Conservation (phyloP, 1,140 invertebrate species). For the Drosophila melanica region DNA sequence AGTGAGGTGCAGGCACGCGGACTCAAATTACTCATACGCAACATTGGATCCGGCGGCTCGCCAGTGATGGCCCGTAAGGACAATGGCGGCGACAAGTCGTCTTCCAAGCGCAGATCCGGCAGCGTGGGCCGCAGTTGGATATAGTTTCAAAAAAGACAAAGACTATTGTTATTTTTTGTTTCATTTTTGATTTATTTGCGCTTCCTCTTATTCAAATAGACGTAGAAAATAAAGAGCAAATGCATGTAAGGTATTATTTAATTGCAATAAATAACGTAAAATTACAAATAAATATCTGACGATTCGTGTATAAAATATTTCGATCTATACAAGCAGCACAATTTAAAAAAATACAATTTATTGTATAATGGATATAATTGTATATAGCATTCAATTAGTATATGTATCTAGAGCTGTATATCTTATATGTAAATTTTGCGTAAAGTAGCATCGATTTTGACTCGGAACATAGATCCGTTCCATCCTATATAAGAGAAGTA, state of each 20-base stretch:
- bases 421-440: slow-evolving; percentile 53
- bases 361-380: slow-evolving; percentile 62
- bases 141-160: slow-evolving; percentile 26
- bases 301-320: slow-evolving; percentile 74
- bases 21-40: slow-evolving; percentile 90
- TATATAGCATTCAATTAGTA: slow-evolving; percentile 30
- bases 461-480: slow-evolving; percentile 40
- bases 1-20: slow-evolving; percentile 88
- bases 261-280: slow-evolving; percentile 82
- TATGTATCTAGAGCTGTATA: slow-evolving; percentile 35
- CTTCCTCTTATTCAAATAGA: slow-evolving; percentile 59
- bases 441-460: slow-evolving; percentile 78
- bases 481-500: slow-evolving; percentile 49
- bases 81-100: slow-evolving; percentile 44
- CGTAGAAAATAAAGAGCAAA: slow-evolving; percentile 67
- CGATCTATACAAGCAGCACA: slow-evolving; percentile 76
- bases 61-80: slow-evolving; percentile 90
- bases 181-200: slow-evolving; percentile 62
- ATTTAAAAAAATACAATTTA: slow-evolving; percentile 73
- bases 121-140: slow-evolving; percentile 83
- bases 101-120: slow-evolving; percentile 72
- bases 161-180: slow-evolving; percentile 16
- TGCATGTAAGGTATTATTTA: slow-evolving; percentile 69
- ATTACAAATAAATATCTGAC: slow-evolving; percentile 80
- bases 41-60: slow-evolving; percentile 91